Evolutionary conservation across 2,797 vertebrate genomes (phyloP).

Genomic region (Darevskia mixta): DNA sequence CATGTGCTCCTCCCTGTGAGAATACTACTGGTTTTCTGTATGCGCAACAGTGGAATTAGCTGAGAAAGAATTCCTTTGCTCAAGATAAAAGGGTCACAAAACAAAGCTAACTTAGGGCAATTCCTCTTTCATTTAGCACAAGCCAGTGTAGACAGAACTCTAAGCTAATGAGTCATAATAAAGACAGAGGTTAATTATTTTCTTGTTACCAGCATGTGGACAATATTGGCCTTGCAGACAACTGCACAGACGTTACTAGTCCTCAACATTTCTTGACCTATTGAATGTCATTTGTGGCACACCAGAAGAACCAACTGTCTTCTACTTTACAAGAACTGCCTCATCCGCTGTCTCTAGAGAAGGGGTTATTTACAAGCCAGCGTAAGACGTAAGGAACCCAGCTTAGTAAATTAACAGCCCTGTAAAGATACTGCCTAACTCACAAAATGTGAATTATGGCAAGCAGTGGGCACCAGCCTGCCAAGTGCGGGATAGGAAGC

Average conservation of each 20-base stretch:
- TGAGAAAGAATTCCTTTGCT: neutral
- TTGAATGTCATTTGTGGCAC: neutral
- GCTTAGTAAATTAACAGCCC: conserved; percentile 5
- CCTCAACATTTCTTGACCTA: neutral
- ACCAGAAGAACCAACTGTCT: neutral
- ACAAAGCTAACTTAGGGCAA: neutral
- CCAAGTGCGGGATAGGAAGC: neutral
- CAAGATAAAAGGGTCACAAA: neutral
- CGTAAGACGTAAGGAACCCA: neutral
- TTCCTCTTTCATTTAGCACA: neutral
- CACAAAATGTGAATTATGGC: neutral
- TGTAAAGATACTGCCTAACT: neutral
- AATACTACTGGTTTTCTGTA: neutral
- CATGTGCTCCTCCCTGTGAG: neutral
- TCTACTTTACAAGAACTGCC: neutral
- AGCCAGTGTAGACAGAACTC: neutral
- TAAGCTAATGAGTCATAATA: neutral
- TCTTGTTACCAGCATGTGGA: neutral
- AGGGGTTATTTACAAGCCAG: neutral
- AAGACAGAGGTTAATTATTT: neutral
- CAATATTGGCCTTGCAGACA: neutral
- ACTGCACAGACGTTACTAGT: neutral
- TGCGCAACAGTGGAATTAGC: neutral
- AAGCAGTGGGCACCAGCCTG: neutral
- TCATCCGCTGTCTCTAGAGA: neutral